Conservation (phyloP, 2,797 vertebrate genomes). For the Pitangus sulphuratus region DNA sequence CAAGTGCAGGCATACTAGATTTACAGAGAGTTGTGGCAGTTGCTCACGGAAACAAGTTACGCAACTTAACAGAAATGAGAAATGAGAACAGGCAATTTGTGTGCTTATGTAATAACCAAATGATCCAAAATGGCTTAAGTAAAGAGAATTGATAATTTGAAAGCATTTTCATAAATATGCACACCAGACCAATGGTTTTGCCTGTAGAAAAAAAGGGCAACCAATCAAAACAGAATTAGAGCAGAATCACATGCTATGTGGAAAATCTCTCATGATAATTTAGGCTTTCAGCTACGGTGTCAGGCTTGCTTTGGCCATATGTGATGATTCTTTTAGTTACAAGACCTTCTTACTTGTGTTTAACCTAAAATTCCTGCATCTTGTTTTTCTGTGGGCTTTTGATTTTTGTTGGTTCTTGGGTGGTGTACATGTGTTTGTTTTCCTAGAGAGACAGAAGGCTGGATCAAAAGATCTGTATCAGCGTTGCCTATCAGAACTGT, state of each 20-base stretch:
- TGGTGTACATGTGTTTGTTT: neutral
- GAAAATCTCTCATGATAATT: neutral
- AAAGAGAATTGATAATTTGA: neutral
- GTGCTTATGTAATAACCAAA: slow-evolving; percentile 8
- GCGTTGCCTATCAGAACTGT: neutral
- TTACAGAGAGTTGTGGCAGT: neutral
- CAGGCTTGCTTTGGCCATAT: neutral
- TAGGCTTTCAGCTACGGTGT: neutral
- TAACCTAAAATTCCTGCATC: neutral
- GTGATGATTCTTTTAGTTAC: neutral
- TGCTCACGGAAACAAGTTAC: neutral
- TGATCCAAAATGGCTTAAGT: slow-evolving; percentile 21
- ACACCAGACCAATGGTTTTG: neutral
- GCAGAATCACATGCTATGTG: neutral
- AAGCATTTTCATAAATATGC: neutral
- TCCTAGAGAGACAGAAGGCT: neutral
- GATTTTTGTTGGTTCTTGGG: neutral
- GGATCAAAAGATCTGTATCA: neutral
- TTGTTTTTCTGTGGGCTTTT: neutral
- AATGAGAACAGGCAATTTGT: neutral
- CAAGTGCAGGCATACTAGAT: neutral
- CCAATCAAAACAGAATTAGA: neutral
- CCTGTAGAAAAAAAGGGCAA: neutral
- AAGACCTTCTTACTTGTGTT: neutral
- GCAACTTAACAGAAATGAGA: neutral